A percentile compares a stretch with the other conserved stretches of the same genome.
phyloP scores from a whole-genome alignment of 2,113 vertebrate species.

The Bos javanicus region DNA sequence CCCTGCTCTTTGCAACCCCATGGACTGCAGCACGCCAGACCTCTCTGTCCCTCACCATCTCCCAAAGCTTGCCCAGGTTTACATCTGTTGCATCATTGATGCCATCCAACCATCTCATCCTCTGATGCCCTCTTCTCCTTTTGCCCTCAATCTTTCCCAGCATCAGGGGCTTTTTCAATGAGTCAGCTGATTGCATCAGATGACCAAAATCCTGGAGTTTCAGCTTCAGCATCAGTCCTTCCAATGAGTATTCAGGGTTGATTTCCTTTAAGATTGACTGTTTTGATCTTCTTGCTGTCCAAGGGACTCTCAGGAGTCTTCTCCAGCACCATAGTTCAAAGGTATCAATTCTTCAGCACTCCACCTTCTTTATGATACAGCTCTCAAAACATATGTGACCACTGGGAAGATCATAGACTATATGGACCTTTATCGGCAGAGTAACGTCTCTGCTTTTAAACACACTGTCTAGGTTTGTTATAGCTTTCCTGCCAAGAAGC shows the following conservation, averaged over 20 bases:
- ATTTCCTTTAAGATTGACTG: background rate
- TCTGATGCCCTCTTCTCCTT: background rate
- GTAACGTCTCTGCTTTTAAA: background rate
- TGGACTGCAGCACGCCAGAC: background rate
- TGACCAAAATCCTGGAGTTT: background rate
- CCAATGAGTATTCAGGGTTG: background rate
- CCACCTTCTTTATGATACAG: accelerated
- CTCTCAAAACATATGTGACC: background rate
- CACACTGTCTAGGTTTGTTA: background rate
- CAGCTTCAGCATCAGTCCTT: background rate
- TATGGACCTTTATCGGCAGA: background rate
- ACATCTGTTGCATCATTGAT: background rate
- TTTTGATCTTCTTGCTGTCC: background rate
- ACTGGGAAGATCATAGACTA: background rate
- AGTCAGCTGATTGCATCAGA: background rate
- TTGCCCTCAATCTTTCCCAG: background rate
- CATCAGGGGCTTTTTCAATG: background rate
- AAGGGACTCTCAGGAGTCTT: background rate
- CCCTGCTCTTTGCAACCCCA: background rate
- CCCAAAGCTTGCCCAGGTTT: background rate
- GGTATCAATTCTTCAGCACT: background rate
- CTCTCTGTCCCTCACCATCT: background rate
- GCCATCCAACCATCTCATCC: background rate
- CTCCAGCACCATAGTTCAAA: background rate
- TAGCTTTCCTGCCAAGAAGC: background rate